phyloP scores from a whole-genome alignment of 37 sponge, comb jelly and placozoan genomes.

The Geodia barretti region DNA sequence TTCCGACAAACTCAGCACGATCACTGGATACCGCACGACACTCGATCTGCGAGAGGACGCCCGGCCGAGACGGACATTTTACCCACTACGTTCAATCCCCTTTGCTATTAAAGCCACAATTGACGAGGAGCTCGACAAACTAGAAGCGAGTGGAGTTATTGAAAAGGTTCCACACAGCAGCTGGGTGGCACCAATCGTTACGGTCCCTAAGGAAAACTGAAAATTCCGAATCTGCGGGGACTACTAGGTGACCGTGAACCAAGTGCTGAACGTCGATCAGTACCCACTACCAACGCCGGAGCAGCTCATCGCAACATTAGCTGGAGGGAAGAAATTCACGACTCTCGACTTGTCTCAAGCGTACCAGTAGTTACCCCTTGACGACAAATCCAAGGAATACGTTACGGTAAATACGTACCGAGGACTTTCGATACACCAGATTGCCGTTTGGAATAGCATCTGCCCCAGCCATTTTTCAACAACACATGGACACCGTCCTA shows the following conservation, averaged over 20 bases:
- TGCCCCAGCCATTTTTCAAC: neutral
- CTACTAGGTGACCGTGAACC: neutral
- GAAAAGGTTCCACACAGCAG: constrained; percentile 28
- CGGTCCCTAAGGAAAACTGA: no score
- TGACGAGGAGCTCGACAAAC: constrained; percentile 5
- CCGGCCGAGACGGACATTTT: constrained; percentile 25
- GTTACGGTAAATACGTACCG: neutral
- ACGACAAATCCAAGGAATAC: neutral
- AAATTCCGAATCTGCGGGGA: neutral
- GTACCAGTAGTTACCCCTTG: neutral
- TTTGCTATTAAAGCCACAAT: constrained; percentile 18
- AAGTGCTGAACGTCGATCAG: constrained; percentile 2
- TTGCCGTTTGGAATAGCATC: neutral
- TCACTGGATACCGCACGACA: neutral
- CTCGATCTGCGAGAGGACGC: neutral
- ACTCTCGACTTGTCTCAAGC: neutral
- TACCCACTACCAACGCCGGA: neutral
- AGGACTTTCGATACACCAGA: neutral
- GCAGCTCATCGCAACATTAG: no score
- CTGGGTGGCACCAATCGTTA: constrained; percentile 44
- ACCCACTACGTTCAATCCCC: constrained; percentile 3
- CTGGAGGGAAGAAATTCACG: neutral
- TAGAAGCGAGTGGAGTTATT: constrained; percentile 27
- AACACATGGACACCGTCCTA: neutral
- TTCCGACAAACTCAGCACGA: constrained; percentile 19